A percentile compares a stretch with the other conserved stretches of the same genome.
Conservation (phyloP, 2,888 invertebrate genomes). For the Spilarctia lutea region DNA sequence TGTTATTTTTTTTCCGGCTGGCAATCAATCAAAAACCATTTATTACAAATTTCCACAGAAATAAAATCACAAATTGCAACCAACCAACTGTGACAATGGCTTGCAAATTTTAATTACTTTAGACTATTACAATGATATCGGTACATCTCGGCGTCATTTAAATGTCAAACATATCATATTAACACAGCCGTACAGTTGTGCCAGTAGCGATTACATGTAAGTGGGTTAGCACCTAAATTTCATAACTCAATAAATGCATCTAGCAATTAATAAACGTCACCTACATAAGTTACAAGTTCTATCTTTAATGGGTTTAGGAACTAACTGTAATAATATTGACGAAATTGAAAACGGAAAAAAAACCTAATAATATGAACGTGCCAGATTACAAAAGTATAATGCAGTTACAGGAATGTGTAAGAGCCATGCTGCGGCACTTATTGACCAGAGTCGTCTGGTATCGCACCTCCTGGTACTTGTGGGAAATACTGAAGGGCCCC, state of each 20-base stretch:
- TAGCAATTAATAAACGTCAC: slow-evolving; percentile 63
- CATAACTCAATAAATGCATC: slow-evolving; percentile 57
- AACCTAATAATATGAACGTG: not conserved
- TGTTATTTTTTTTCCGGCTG: not conserved
- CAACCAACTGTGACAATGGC: not conserved
- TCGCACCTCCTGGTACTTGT: too few relatives aligned
- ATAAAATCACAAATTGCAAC: not conserved
- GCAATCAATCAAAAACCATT: not conserved
- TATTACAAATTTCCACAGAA: not conserved
- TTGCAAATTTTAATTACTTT: slow-evolving; percentile 22
- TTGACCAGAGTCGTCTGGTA: too few relatives aligned
- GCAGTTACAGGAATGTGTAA: too few relatives aligned
- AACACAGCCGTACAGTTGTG: slow-evolving; percentile 47
- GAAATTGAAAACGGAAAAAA: not conserved
- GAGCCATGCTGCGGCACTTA: too few relatives aligned
- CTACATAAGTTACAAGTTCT: slow-evolving; percentile 18
- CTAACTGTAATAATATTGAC: not conserved
- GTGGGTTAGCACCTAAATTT: slow-evolving; percentile 56
- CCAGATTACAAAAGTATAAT: not conserved
- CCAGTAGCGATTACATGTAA: slow-evolving; percentile 44
- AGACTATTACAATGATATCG: slow-evolving; percentile 21
- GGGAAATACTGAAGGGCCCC: too few relatives aligned
- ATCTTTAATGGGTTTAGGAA: not conserved
- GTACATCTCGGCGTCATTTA: slow-evolving; percentile 29
- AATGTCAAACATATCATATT: slow-evolving; percentile 47